Percentiles rank a stretch among this genome's conserved stretches.
Conservation (phyloP, 2,113 vertebrate species). For the Triplophysa siluroides region DNA sequence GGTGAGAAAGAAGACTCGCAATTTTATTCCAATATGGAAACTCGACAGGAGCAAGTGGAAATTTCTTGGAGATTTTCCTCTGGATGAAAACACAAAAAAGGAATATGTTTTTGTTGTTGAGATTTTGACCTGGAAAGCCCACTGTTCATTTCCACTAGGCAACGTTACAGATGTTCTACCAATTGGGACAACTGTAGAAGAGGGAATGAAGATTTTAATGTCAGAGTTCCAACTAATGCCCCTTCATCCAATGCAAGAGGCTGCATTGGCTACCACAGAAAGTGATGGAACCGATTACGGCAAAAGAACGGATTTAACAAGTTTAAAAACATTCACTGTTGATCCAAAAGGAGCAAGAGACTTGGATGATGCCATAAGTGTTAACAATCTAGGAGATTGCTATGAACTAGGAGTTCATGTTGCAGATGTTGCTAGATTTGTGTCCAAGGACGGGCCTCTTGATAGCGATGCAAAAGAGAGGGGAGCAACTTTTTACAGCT, state of each 20-base stretch:
- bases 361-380: slow-evolving; percentile 85
- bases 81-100: slow-evolving; percentile 66
- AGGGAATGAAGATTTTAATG: slow-evolving; percentile 71
- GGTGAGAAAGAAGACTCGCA: slow-evolving; percentile 64
- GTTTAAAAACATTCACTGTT: slow-evolving; percentile 79
- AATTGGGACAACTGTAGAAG: slow-evolving; percentile 63
- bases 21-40: slow-evolving; percentile 74
- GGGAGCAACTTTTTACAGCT: slow-evolving; percentile 73
- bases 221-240: slow-evolving; percentile 71
- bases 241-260: background rate
- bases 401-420: slow-evolving; percentile 89
- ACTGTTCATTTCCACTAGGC: slow-evolving; percentile 79
- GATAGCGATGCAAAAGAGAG: slow-evolving; percentile 73
- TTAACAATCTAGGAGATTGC: slow-evolving; percentile 70
- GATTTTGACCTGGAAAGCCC: slow-evolving; percentile 76
- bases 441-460: slow-evolving; percentile 70
- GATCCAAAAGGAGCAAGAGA: slow-evolving; percentile 74
- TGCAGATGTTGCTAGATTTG: slow-evolving; percentile 78
- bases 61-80: slow-evolving; percentile 29
- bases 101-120: slow-evolving; percentile 76
- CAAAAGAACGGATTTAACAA: slow-evolving; percentile 61
- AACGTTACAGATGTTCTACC: slow-evolving; percentile 73
- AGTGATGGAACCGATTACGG: slow-evolving; percentile 57
- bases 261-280: background rate
- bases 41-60: slow-evolving; percentile 48